These are phyloP conservation scores for Daphoenositta chrysoptera DNA, from an alignment of 2,113 vertebrate species.

Conservation along the genomic window DNA sequence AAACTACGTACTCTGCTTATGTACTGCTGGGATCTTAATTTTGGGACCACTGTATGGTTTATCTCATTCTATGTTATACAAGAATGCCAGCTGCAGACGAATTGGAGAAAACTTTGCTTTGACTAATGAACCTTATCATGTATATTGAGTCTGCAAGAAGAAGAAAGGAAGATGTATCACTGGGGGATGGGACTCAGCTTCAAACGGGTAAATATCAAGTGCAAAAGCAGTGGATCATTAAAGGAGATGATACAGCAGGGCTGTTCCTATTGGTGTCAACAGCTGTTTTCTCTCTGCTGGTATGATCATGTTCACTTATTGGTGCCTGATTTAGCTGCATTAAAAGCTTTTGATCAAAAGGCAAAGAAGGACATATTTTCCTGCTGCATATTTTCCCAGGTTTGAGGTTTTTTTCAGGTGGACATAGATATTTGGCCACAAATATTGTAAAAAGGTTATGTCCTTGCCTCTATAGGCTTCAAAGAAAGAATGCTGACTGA, in stretches of 20 bases:
- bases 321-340: background rate
- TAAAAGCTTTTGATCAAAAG: background rate
- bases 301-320: background rate
- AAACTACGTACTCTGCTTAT: background rate
- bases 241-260: background rate
- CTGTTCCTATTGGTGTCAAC: background rate
- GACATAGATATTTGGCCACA: background rate
- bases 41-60: background rate
- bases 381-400: background rate
- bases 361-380: background rate
- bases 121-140: background rate
- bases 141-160: background rate
- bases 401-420: background rate
- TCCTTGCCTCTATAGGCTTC: background rate
- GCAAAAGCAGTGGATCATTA: background rate
- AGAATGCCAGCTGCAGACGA: background rate
- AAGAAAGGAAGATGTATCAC: background rate
- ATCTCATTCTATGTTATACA: background rate
- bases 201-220: background rate
- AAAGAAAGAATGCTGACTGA: background rate
- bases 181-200: background rate
- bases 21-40: background rate
- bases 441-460: background rate
- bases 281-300: background rate
- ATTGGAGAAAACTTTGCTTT: background rate